Evolutionary conservation across 2,888 invertebrate species (phyloP).

Genomic region (Incurvaria masculella): DNA sequence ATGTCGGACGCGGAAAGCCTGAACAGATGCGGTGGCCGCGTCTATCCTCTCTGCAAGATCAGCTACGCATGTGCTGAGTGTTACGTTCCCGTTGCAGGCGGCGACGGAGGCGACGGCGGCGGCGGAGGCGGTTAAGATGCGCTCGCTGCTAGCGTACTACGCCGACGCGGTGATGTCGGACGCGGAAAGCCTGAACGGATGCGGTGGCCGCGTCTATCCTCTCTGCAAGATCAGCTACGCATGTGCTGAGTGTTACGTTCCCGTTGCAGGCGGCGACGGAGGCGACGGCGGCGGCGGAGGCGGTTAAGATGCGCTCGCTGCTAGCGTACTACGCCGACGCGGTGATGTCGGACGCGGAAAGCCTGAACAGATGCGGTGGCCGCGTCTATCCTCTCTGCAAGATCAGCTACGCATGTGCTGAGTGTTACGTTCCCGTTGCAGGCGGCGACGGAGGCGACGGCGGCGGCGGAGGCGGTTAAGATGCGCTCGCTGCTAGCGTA

Average conservation of each 20-base stretch:
- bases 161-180: slow-evolving; percentile 46
- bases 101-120: too few relatives aligned
- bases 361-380: too few relatives aligned
- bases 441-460: too few relatives aligned
- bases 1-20: too few relatives aligned
- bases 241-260: neutral
- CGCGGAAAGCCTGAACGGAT: too few relatives aligned
- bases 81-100: slow-evolving; percentile 21
- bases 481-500: slow-evolving; percentile 50
- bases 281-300: slow-evolving; percentile 30
- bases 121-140: slow-evolving; percentile 41
- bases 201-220: too few relatives aligned
- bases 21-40: too few relatives aligned
- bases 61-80: neutral
- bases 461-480: slow-evolving; percentile 31
- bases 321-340: slow-evolving; percentile 50
- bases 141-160: slow-evolving; percentile 48
- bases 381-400: too few relatives aligned
- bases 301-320: slow-evolving; percentile 44
- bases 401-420: neutral
- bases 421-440: slow-evolving; percentile 6
- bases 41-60: too few relatives aligned
- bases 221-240: too few relatives aligned
- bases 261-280: slow-evolving; percentile 28
- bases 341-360: slow-evolving; percentile 43